Percentiles rank a stretch among this genome's conserved stretches.
Conservation (phyloP, 2,888 invertebrate species). For the Tachina lurida region DNA sequence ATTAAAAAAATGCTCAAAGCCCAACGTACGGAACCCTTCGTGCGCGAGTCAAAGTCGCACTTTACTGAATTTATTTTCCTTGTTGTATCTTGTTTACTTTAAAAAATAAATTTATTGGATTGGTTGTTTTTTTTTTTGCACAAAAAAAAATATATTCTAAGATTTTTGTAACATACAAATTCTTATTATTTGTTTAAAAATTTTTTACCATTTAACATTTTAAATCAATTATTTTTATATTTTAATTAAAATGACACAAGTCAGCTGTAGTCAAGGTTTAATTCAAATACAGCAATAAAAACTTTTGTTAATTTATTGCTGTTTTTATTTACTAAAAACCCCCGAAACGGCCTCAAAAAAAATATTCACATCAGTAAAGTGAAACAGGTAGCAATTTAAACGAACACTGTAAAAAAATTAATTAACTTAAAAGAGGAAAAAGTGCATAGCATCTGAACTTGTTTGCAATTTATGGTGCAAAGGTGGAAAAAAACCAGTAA, state of each 20-base stretch:
- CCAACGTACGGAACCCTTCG: no score
- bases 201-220: background rate
- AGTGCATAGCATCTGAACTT: conserved; percentile 39
- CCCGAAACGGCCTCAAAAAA: conserved; percentile 6
- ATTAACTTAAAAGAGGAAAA: conserved; percentile 14
- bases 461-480: conserved; percentile 13
- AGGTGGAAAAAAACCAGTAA: background rate
- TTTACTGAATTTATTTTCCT: no score
- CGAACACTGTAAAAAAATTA: conserved; percentile 3
- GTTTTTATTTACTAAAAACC: conserved; percentile 8
- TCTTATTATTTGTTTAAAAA: no score
- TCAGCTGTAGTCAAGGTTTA: background rate
- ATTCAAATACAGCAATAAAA: background rate
- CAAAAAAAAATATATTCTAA: no score
- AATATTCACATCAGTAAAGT: background rate
- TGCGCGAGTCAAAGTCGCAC: no score
- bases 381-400: conserved; percentile 32
- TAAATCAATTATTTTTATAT: conserved; percentile 20
- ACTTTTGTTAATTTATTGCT: conserved; percentile 14
- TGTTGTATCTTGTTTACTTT: background rate
- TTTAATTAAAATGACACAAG: conserved; percentile 23
- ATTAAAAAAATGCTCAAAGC: no score
- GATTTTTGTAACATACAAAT: no score
- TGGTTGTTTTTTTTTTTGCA: no score
- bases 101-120: background rate